Percentiles rank a stretch among this genome's conserved stretches.
Conservation (phyloP, 2,797 vertebrate genomes). For the Trichosurus vulpecula region DNA sequence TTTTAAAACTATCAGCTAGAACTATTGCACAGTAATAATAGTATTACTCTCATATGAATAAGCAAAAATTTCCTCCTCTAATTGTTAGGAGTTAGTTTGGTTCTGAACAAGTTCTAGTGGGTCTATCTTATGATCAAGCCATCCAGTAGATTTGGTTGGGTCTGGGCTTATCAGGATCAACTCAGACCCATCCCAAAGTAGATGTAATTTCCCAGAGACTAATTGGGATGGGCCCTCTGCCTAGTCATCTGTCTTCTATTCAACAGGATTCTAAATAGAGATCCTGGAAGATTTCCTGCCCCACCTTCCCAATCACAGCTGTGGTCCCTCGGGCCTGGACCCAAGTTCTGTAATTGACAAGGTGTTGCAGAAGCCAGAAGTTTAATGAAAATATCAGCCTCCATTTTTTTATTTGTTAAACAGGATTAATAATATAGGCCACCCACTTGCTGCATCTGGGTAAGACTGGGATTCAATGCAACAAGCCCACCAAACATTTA, state of each 20-base stretch:
- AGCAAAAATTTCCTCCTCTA: neutral
- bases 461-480: neutral
- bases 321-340: neutral
- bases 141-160: neutral
- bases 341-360: neutral
- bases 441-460: neutral
- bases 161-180: neutral
- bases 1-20: neutral
- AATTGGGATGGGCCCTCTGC: neutral
- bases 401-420: neutral
- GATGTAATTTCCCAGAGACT: neutral
- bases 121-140: neutral
- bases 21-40: neutral
- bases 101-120: neutral
- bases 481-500: neutral
- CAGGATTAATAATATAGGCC: neutral
- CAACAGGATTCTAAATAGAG: neutral
- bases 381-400: neutral
- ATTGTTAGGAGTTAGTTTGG: constrained; percentile 1
- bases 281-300: neutral
- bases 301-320: neutral
- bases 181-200: neutral
- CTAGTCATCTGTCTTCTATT: constrained; percentile 1
- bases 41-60: neutral
- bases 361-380: neutral